phyloP scores from a whole-genome alignment of 2,888 invertebrate genomes.

The Cantharis rustica region DNA sequence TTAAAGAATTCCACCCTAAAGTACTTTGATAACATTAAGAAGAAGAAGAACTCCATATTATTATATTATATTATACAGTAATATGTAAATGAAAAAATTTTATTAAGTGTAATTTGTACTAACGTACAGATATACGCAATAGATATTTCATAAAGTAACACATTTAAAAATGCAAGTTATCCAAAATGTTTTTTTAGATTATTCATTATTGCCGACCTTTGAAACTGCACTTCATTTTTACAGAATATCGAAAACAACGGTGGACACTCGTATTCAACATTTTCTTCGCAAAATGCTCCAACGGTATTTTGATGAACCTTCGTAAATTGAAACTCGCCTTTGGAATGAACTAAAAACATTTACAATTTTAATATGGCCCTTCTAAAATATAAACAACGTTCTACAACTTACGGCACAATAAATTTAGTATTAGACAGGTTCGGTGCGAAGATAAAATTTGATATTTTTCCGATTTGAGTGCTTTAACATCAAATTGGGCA shows the following conservation, averaged over 20 bases:
- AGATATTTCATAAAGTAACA: too few relatives aligned
- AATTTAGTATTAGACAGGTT: conserved; percentile 65
- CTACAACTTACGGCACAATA: conserved; percentile 64
- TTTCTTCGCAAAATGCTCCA: conserved; percentile 61
- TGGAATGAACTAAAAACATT: conserved; percentile 61
- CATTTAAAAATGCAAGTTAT: background rate
- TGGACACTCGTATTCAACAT: conserved; percentile 68
- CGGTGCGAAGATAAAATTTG: conserved; percentile 65
- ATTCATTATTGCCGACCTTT: conserved; percentile 50
- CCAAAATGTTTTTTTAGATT: conserved; percentile 49
- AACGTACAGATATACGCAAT: too few relatives aligned
- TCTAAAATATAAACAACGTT: background rate
- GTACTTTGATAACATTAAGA: too few relatives aligned
- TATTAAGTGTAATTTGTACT: too few relatives aligned
- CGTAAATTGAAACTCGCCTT: conserved; percentile 65
- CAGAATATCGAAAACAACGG: conserved; percentile 62
- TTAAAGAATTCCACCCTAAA: too few relatives aligned
- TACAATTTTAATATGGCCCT: background rate
- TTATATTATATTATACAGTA: too few relatives aligned
- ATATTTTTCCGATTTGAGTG: conserved; percentile 56
- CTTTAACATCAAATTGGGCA: conserved; percentile 65
- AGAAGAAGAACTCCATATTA: too few relatives aligned
- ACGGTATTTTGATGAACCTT: conserved; percentile 38
- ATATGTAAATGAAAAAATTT: too few relatives aligned
- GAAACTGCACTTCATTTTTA: conserved; percentile 59